Conservation (phyloP, 2,888 invertebrate genomes). For the Erebia ligea region DNA sequence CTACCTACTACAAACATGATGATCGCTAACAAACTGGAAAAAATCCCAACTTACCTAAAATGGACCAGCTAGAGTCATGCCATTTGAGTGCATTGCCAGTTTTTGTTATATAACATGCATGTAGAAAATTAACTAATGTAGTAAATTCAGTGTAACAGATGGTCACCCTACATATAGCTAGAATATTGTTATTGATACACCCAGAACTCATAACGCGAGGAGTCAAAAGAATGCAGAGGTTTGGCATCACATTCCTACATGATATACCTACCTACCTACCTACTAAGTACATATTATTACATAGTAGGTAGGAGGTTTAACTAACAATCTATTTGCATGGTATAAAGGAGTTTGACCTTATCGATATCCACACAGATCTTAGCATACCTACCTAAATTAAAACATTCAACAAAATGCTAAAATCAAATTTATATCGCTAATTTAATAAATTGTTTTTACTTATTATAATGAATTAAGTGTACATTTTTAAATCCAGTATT, state of each 20-base stretch:
- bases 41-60: too few species aligned
- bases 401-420: too few species aligned
- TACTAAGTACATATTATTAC: neutral
- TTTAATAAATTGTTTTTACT: too few species aligned
- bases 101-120: too few species aligned
- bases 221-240: slow-evolving; percentile 26
- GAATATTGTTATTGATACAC: slow-evolving; percentile 33
- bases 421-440: too few species aligned
- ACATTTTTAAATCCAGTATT: too few species aligned
- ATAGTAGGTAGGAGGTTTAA: neutral
- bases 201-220: slow-evolving; percentile 32
- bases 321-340: neutral
- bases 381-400: too few species aligned
- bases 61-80: too few species aligned
- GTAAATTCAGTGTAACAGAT: neutral
- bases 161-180: slow-evolving; percentile 7
- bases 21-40: too few species aligned
- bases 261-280: neutral
- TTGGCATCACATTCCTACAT: slow-evolving; percentile 27
- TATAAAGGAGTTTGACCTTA: neutral
- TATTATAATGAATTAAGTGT: too few species aligned
- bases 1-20: too few species aligned
- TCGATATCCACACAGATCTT: neutral
- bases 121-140: neutral
- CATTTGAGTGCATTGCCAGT: too few species aligned